Percentiles rank a stretch among this genome's conserved stretches.
Evolutionary conservation across 2,797 vertebrate genomes (phyloP).

Genomic region (Benthosema pterotum): DNA sequence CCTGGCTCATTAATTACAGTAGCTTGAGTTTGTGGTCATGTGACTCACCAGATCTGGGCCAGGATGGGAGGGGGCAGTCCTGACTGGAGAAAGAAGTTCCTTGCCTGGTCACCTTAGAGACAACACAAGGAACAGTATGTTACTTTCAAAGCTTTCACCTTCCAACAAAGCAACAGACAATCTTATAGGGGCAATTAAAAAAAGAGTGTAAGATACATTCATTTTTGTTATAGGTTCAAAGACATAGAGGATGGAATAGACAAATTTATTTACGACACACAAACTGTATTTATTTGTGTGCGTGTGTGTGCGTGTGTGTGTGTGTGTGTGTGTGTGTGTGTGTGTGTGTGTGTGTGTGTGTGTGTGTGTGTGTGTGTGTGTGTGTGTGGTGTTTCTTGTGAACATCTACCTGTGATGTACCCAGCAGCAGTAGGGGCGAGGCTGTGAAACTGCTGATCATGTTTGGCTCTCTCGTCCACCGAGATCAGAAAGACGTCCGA

Average conservation of each 20-base stretch:
- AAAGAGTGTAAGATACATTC: no score
- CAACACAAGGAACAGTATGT: not conserved
- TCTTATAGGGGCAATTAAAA: no score
- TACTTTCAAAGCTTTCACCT: no score
- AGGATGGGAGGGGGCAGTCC: constrained; percentile 82
- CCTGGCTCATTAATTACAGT: not conserved
- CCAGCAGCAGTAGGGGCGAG: constrained; percentile 89
- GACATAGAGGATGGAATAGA: no score
- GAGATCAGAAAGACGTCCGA: constrained; percentile 93
- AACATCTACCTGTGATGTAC: constrained; percentile 91
- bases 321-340: no score
- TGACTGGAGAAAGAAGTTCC: constrained; percentile 87
- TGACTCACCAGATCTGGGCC: constrained; percentile 97
- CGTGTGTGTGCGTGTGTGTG: no score
- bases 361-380: not conserved
- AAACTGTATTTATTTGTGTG: no score
- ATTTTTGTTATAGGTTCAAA: no score
- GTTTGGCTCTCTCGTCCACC: constrained; percentile 94
- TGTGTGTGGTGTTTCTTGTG: not conserved
- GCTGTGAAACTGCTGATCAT: constrained; percentile 98
- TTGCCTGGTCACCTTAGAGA: constrained; percentile 92
- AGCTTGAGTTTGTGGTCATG: not conserved
- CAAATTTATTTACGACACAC: no score
- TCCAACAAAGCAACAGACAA: no score
- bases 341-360: not conserved